Percentiles rank a stretch among this genome's conserved stretches.
Conservation (phyloP, 2,113 vertebrate species). For the Spermophilus dauricus region DNA sequence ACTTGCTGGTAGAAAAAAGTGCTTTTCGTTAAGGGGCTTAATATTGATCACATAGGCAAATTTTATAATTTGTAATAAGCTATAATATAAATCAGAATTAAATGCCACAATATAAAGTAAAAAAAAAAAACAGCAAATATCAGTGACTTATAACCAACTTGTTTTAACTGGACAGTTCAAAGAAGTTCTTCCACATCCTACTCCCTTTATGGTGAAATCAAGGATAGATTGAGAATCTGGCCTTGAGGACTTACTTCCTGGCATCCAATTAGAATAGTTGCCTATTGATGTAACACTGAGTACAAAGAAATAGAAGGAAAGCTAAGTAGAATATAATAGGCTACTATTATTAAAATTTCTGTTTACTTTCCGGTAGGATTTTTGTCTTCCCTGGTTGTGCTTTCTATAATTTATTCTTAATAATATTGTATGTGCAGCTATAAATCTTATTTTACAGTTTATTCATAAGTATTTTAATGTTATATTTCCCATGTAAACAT, state of each 20-base stretch:
- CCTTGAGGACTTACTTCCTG: neutral
- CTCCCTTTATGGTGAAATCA: neutral
- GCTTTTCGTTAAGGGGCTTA: conserved; percentile 35
- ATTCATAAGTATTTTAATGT: conserved; percentile 15
- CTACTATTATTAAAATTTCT: neutral
- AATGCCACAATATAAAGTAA: neutral
- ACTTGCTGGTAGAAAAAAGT: conserved; percentile 56
- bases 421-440: neutral
- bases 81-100: conserved; percentile 14
- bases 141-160: neutral
- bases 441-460: conserved; percentile 33
- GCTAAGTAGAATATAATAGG: neutral
- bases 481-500: neutral
- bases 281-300: neutral
- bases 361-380: neutral
- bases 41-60: neutral
- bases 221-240: neutral
- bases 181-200: neutral
- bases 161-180: neutral
- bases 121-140: neutral
- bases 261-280: neutral
- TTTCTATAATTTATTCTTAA: conserved; percentile 19
- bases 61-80: conserved; percentile 30
- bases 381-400: neutral
- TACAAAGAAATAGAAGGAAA: neutral